A percentile compares a stretch with the other conserved stretches of the same genome.
Evolutionary conservation across 2,797 vertebrate species (phyloP).

Genomic region (Aselliscus stoliczkanus): DNA sequence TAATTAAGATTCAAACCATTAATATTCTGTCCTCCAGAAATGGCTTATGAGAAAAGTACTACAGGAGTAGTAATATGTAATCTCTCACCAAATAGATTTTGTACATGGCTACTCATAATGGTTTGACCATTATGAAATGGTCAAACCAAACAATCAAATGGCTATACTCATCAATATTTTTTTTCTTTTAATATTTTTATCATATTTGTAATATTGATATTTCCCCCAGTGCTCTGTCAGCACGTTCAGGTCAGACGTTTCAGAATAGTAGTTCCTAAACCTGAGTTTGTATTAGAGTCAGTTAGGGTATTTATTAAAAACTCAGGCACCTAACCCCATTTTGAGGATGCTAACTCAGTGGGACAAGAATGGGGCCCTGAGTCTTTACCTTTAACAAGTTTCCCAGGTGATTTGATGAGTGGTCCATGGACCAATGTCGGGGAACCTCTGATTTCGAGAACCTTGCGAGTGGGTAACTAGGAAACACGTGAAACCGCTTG

Average conservation of each 20-base stretch:
- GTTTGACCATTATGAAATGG: background rate
- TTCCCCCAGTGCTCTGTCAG: background rate
- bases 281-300: background rate
- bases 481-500: background rate
- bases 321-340: background rate
- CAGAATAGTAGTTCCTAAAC: background rate
- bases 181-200: background rate
- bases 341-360: background rate
- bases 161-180: background rate
- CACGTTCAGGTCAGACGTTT: background rate
- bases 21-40: background rate
- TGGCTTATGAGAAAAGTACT: background rate
- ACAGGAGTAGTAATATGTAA: background rate
- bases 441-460: background rate
- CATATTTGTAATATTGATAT: background rate
- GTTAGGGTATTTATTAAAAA: background rate
- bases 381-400: background rate
- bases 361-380: background rate
- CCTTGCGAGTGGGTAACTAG: background rate
- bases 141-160: background rate
- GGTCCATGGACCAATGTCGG: background rate
- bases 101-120: background rate
- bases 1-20: conserved; percentile 14
- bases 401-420: background rate
- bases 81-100: background rate